phyloP scores from a whole-genome alignment of 2,888 invertebrate species.

The Brachyptera risi region DNA sequence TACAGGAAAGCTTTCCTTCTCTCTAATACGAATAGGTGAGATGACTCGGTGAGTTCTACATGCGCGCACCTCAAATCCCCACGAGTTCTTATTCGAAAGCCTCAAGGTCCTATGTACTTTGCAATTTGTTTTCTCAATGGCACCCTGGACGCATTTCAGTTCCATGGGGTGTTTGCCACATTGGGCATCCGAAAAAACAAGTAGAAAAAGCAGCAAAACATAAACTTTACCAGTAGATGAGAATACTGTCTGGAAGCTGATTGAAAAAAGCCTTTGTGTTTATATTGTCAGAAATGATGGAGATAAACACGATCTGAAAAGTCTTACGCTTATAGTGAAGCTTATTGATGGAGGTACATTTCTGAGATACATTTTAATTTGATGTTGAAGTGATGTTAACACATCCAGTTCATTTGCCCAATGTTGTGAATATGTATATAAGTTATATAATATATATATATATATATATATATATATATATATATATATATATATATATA shows the following conservation, averaged over 20 bases:
- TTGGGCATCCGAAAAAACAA: neutral
- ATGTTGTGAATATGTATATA: no score
- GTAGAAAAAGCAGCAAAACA: neutral
- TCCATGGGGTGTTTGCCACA: neutral
- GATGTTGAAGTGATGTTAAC: no score
- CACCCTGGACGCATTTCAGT: constrained; percentile 14
- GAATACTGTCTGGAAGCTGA: neutral
- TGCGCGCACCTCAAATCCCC: neutral
- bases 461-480: no score
- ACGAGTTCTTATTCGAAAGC: constrained; percentile 2
- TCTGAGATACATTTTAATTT: no score
- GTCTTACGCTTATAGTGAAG: neutral
- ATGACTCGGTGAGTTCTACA: neutral
- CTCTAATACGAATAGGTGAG: constrained; percentile 12
- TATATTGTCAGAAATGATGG: neutral
- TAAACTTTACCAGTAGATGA: neutral
- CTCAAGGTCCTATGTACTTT: constrained; percentile 4
- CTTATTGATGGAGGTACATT: no score
- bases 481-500: no score
- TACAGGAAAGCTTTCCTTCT: neutral
- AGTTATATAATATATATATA: no score
- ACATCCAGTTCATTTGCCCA: no score
- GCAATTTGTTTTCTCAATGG: constrained; percentile 21
- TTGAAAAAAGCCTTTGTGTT: neutral
- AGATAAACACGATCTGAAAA: neutral